Conservation (phyloP, 2,113 vertebrate species). For the Promerops cafer region DNA sequence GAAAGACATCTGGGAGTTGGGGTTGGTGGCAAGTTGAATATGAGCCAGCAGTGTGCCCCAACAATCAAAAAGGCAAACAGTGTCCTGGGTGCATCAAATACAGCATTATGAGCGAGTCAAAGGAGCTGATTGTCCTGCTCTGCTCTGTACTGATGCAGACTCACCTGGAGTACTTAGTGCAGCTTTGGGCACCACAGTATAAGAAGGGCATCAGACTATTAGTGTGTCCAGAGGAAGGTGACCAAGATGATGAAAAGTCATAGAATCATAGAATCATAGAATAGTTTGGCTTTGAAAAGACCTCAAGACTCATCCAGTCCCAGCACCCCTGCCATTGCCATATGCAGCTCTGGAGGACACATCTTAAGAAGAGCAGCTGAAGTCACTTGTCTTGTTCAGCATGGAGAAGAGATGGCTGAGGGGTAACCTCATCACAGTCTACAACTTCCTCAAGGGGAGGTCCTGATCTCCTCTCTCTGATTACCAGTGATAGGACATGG, state of each 20-base stretch:
- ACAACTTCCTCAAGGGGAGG: neutral
- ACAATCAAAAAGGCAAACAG: neutral
- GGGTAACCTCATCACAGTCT: neutral
- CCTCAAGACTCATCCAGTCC: too few relatives aligned
- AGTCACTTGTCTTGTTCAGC: neutral
- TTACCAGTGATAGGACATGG: neutral
- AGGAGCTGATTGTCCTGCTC: neutral
- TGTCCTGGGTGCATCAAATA: neutral
- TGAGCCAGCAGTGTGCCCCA: neutral
- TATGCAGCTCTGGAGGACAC: neutral
- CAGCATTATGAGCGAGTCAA: neutral
- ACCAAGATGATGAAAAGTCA: neutral
- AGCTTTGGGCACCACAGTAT: neutral
- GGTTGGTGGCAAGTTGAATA: neutral
- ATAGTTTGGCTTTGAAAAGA: neutral
- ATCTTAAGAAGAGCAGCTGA: neutral
- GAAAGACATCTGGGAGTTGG: neutral
- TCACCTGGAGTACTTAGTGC: neutral
- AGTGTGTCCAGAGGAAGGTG: neutral
- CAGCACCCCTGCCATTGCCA: neutral
- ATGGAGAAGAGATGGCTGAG: neutral
- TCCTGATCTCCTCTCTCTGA: neutral
- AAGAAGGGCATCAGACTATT: neutral
- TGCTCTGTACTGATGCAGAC: neutral
- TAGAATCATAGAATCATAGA: too few relatives aligned